Evolutionary conservation across 2,797 vertebrate genomes (phyloP), one percentile per base, ranked within the genome.

Genomic region (Hypotaenidia okinawae): DNA sequence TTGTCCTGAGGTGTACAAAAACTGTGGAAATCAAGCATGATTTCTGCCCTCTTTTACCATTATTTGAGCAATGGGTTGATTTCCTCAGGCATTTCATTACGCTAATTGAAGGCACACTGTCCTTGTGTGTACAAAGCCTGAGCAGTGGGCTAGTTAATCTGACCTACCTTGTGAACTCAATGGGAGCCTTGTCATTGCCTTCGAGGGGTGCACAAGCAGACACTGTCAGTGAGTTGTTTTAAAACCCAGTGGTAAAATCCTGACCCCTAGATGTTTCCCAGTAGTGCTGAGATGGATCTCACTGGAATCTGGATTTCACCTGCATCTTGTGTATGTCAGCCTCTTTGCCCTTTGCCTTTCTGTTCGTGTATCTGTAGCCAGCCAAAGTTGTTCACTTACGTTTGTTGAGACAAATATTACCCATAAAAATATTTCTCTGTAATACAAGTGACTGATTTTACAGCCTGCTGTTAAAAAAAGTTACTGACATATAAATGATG

Each of bases 371-470:
- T 82, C 66, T 94, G 70, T 72, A 82, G 39, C 22, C 27, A 84
- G n/a, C 39, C 47, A 33, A 91, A 77, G 47, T 86, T 61, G 67
- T 54, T 79, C 74, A 93, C 92, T 91, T 94, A 90, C 94, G 91
- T 90, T 93, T 95, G 86, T 91, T 76, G 87, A 91, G 87, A 95
- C 76, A 96, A 97, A 94, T 95, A 95, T 67, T 95, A 95, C 68
- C 96, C 75, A 76, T 85, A 90, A 95, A 83, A 84, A 54, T 75
- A 77, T 93, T 95, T 80, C 17, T 87, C 52, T 76, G 52, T 94
- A 84, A 87, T 88, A 59, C 66, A 83, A 96, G 70, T 81, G 43
- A 45, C 82, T 54, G n/a, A 68, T 83, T 95, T 94, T 91, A 89
- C 66, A 92, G 25, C 30, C 81, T 81, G 30, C 51, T 75, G 63